phyloP scores from a whole-genome alignment of 2,888 invertebrate species.

The Pollenia griseotomentosa region DNA sequence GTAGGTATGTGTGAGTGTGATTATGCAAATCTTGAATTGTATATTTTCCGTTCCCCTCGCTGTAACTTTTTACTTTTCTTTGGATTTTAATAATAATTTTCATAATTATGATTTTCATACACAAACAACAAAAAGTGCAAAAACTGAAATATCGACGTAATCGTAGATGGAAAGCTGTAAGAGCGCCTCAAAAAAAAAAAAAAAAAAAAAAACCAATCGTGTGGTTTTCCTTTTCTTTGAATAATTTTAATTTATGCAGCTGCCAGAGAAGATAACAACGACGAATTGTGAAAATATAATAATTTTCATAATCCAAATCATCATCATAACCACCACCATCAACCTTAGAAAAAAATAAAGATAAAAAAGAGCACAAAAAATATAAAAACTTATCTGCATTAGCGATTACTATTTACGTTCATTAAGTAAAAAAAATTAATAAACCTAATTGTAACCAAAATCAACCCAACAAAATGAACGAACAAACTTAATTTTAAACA shows the following conservation, averaged over 20 bases:
- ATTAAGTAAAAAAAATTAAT: background rate
- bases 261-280: background rate
- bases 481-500: no score
- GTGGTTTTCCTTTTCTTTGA: background rate
- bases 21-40: background rate
- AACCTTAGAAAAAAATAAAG: background rate
- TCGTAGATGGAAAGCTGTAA: constrained; percentile 4
- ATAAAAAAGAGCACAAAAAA: constrained; percentile 1
- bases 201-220: no score
- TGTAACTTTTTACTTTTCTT: constrained; percentile 25
- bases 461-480: background rate
- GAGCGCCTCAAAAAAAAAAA: background rate
- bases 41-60: background rate
- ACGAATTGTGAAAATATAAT: background rate
- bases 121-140: background rate
- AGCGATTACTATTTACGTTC: background rate
- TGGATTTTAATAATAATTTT: constrained; percentile 39
- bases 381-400: constrained; percentile 14
- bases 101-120: constrained; percentile 52
- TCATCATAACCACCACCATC: background rate
- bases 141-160: background rate
- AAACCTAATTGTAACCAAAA: background rate
- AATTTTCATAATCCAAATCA: constrained; percentile 27
- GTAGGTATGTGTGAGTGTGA: background rate
- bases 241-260: constrained; percentile 30